Base-by-base conservation (phyloP, 2,113 vertebrate species). In the Promerops cafer region DNA sequence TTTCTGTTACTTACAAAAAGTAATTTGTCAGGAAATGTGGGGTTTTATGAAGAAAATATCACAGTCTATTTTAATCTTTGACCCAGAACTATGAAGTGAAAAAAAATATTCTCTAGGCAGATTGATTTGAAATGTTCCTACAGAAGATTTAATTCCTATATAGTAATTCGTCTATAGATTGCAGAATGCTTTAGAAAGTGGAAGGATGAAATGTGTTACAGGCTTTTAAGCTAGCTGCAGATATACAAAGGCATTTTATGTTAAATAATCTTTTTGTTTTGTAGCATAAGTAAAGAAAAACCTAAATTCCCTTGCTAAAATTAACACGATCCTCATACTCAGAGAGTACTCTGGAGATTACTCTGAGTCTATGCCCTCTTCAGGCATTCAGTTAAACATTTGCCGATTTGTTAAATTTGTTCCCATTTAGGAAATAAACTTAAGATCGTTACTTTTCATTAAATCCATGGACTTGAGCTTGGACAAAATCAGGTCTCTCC, bases 1-100 rank as follows among this genome's bases (percentile, higher is more conserved):
- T 79, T 24, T 71, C 56, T 47, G 4, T 16, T 66, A 61, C 33
- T 89, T 77, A 72, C 11, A 40, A 61, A 57, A 86, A 76, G 52
- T 44, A 40, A 94, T 68, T 90, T 61, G 49, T 66, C 53, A 86
- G 40, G 44, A 93, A 85, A 65, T 66, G 19, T 30, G 35, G 28
- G 52, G 37, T 16, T 90, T 89, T 44, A 31, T 80, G 40, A 85
- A 87, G 53, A 81, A 94, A 94, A 83, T 64, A n/a, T 37, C 69
- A 72, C 31, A 69, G 23, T 9, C 3, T 75, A 9, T 90, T 95
- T 94, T 90, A 21, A 47, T 70, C 64, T 83, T 89, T 74, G 24
- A 27, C 60, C 31, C 47, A 54, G 59, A 69, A 65, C 10, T 56
- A n/a, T 44, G 49, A 86, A 60, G 23, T 23, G 19, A 92, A 92